Conservation (phyloP, 2,797 vertebrate genomes). For the Ibycter americanus region DNA sequence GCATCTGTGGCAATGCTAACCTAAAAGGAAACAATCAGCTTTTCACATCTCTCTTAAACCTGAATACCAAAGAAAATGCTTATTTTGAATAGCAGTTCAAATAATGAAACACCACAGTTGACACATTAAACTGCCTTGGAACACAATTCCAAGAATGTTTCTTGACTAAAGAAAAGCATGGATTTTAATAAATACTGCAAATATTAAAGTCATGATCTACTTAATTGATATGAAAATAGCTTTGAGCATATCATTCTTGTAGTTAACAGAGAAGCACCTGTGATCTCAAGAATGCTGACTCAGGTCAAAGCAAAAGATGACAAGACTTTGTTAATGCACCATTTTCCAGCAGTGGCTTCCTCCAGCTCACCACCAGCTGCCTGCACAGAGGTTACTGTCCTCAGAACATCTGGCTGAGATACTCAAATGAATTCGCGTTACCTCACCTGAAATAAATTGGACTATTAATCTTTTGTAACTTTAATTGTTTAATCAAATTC, state of each 20-base stretch:
- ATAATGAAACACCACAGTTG: not conserved
- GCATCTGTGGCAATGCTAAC: not conserved
- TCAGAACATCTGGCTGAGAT: not conserved
- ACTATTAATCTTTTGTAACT: not conserved
- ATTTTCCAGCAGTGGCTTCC: not conserved
- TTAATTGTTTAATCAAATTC: not conserved
- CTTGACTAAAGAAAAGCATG: not conserved
- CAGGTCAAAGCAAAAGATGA: not conserved
- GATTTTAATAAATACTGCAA: not conserved
- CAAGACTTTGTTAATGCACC: not conserved
- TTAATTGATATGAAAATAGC: not conserved
- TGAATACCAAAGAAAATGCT: not conserved
- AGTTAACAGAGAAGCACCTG: not conserved
- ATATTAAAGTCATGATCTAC: not conserved
- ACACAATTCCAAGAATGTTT: not conserved
- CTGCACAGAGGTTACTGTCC: not conserved
- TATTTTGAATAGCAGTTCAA: not conserved
- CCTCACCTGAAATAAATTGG: not conserved
- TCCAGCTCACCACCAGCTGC: not conserved
- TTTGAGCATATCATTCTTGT: not conserved
- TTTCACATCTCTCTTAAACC: not conserved
- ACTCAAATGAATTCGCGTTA: not conserved
- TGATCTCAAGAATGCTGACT: not conserved
- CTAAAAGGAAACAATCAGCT: not conserved
- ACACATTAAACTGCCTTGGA: not conserved